These are phyloP conservation scores for Schizotus pectinicornis DNA, from an alignment of 2,888 invertebrate species.

Conservation along the genomic window DNA sequence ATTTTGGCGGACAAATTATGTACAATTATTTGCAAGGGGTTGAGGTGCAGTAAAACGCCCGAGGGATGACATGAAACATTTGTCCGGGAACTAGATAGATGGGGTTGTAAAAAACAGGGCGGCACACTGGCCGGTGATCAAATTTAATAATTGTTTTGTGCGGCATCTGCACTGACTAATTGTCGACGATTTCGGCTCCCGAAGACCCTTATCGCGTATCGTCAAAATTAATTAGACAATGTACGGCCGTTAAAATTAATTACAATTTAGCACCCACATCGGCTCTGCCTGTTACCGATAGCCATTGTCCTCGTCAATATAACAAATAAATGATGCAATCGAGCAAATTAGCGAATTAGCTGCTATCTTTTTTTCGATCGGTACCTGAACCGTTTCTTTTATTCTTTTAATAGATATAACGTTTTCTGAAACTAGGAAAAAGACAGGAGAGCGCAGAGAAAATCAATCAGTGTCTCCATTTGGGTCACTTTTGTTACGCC, in stretches of 20 bases:
- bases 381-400: no score
- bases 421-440: constrained; percentile 31
- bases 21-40: background rate
- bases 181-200: no score
- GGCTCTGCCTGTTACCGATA: no score
- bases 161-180: background rate
- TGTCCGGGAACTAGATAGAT: background rate
- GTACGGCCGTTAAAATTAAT: no score
- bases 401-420: constrained; percentile 6
- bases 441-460: constrained; percentile 39
- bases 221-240: no score
- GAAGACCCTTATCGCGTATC: no score
- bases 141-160: constrained; percentile 39
- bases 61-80: background rate
- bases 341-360: no score
- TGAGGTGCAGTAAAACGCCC: background rate
- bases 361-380: no score
- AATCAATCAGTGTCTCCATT: constrained; percentile 53
- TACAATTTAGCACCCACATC: no score
- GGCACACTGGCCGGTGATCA: constrained; percentile 40
- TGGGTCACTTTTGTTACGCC: constrained; percentile 51
- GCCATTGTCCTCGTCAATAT: no score
- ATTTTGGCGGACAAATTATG: constrained; percentile 1
- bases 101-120: background rate
- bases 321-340: no score